phyloP scores from a whole-genome alignment of 2,888 invertebrate species.

The Hemistola chrysoprasaria region DNA sequence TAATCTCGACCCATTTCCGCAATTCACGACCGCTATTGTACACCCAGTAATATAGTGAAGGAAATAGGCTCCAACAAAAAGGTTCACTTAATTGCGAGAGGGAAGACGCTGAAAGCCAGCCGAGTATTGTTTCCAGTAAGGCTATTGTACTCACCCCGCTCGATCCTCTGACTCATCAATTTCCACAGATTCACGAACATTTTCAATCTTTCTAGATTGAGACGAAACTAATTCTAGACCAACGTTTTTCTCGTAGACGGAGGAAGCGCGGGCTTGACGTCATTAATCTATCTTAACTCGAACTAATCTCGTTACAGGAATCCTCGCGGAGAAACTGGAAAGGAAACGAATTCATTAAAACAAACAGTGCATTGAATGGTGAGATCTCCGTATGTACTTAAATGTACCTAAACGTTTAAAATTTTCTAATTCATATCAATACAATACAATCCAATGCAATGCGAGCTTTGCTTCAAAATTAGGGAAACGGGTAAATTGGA shows the following conservation, averaged over 20 bases:
- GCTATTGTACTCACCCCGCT: constrained; percentile 60
- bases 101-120: constrained; percentile 68
- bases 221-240: constrained; percentile 50
- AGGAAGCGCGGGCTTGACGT: constrained; percentile 35
- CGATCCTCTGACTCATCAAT: constrained; percentile 74
- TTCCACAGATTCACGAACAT: constrained; percentile 59
- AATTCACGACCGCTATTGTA: constrained; percentile 77
- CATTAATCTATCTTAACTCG: constrained; percentile 44
- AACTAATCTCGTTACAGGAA: constrained; percentile 25
- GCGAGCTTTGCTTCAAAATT: too few relatives aligned
- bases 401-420: too few relatives aligned
- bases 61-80: constrained; percentile 70
- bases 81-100: constrained; percentile 75
- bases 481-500: too few relatives aligned
- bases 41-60: constrained; percentile 72
- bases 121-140: constrained; percentile 69
- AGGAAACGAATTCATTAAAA: constrained; percentile 22
- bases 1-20: constrained; percentile 70
- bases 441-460: too few relatives aligned
- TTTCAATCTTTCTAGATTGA: constrained; percentile 43
- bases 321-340: constrained; percentile 3
- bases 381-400: too few relatives aligned
- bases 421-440: too few relatives aligned
- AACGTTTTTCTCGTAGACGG: constrained; percentile 31
- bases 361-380: background rate